Base-by-base conservation (phyloP, 2,888 invertebrate genomes). In the Lasioglossum lativentre region DNA sequence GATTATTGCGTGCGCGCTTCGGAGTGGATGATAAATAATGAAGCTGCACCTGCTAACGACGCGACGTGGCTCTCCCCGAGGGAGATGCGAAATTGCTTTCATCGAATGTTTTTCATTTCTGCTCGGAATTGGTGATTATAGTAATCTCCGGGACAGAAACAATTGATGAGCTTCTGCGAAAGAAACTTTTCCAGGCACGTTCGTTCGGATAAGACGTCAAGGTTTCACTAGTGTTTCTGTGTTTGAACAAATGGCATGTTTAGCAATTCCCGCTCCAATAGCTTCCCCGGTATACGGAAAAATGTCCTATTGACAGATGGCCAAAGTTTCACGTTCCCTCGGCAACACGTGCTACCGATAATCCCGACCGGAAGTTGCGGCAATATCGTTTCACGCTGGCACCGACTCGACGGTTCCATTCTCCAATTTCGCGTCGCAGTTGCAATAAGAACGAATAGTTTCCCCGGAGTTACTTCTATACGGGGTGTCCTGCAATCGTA, bases 391-490 rank as follows among this genome's bases (percentile, higher is more conserved):
- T n/a, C n/a, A 40, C 8, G 14, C 66, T 68, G 66, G 34, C 66
- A 30, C 34, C 27, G 23, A 12, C 4, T 14, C 66, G 27, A 4
- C n/a, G 16, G 59, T 59, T 71, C 30, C 40, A 71, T 42, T 42
- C 63, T 75, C 30, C 72, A 76, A 76, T 76, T 82, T 70, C 70
- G 27, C 82, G 66, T 30, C 3, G 42, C 52, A 38, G 52, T 74
- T 59, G 68, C 70, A 34, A 16, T 19, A 40, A 10, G 38, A 72
- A 66, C 56, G 76, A 82, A 66, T 52, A 56, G 52, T 72, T 72
- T 56, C 19, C 42, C 30, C 19, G 66, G 10, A 68, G 10, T 34
- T 8, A 10, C 34, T 30, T 63, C 66, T 16, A 30, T 27, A n/a
- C 2, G 5, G 16, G 30, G 30, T 63, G 63, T 63, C n/a, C 16